Conservation (phyloP, 2,113 vertebrate species). For the Pan troglodytes region NHGRI_mPanTro3-v2.1_pri NC_072401.2:41299001-41299500, state of each 20-base stretch:
- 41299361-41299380: slow-evolving; percentile 43
- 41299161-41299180: background rate
- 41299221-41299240: background rate
- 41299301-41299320: background rate
- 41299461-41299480: background rate
- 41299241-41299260: slow-evolving; percentile 48
- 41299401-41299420: background rate
- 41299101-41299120: background rate
- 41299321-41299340: slow-evolving; percentile 12
- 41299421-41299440: background rate
- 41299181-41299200: slow-evolving; percentile 8
- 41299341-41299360: slow-evolving; percentile 21
- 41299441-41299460: background rate
- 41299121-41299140: background rate
- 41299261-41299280: slow-evolving; percentile 35
- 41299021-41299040: background rate
- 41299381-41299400: slow-evolving; percentile 29
- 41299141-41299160: background rate
- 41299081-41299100: slow-evolving; percentile 15
- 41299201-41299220: slow-evolving; percentile 25
- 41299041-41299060: background rate
- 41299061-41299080: background rate
- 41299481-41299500: slow-evolving; percentile 41
- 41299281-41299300: slow-evolving; percentile 51
- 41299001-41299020: background rate